These are phyloP conservation scores for Sminthurides aquaticus DNA, from an alignment of 2,888 invertebrate species.

Conservation along the genomic window DNA sequence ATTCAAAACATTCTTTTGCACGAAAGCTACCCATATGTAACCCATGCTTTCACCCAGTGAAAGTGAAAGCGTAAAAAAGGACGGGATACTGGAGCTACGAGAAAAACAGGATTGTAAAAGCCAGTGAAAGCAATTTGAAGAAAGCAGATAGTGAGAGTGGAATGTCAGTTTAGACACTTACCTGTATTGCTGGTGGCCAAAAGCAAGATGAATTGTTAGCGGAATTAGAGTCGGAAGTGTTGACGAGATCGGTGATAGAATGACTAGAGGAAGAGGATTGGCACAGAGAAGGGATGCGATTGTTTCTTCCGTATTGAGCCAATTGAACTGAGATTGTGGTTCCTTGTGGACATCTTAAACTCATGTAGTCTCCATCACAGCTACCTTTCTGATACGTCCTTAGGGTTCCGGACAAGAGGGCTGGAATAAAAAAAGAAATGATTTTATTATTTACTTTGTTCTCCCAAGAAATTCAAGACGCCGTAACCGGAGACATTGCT, in stretches of 20 bases:
- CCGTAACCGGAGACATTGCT: too few species aligned
- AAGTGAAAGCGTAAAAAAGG: not conserved
- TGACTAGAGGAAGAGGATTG: conserved; percentile 44
- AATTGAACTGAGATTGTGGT: conserved; percentile 80
- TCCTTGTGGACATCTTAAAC: conserved; percentile 78
- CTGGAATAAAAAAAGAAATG: conserved; percentile 54
- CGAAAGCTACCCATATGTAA: too few species aligned
- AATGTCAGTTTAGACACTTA: too few species aligned
- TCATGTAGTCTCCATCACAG: conserved; percentile 73
- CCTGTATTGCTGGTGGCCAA: conserved; percentile 38
- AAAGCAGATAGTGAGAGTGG: too few species aligned
- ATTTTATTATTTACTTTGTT: too few species aligned
- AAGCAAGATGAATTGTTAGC: conserved; percentile 25
- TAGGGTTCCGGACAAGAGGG: conserved; percentile 80
- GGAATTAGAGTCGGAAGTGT: conserved; percentile 30
- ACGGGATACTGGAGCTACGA: too few species aligned
- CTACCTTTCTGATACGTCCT: conserved; percentile 84
- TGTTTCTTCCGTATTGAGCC: conserved; percentile 77
- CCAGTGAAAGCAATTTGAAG: too few species aligned
- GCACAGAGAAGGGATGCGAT: conserved; percentile 52
- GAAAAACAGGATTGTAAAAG: too few species aligned
- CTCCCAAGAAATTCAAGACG: too few species aligned
- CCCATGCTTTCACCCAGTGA: not conserved
- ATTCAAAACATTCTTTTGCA: too few species aligned
- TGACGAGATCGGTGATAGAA: conserved; percentile 33